phyloP scores from a whole-genome alignment of 2,888 invertebrate species.

The Caenorhabditis sinica region DNA sequence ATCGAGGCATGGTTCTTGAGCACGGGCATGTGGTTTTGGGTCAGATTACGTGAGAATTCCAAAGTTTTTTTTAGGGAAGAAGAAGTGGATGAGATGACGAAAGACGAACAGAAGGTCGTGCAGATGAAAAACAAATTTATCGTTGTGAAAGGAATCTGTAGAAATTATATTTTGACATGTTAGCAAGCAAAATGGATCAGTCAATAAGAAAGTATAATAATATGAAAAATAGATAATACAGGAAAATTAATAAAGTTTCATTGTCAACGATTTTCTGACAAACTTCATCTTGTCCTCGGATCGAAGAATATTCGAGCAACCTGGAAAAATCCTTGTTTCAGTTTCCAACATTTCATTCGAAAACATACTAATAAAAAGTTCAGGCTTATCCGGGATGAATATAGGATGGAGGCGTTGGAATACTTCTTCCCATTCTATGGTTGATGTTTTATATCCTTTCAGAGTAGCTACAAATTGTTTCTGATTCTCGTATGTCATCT shows the following conservation, averaged over 20 bases:
- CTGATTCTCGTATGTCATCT: conserved; percentile 50
- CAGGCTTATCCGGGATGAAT: conserved; percentile 34
- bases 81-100: neutral
- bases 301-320: conserved; percentile 56
- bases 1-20: conserved; percentile 28
- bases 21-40: conserved; percentile 31
- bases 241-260: conserved; percentile 9
- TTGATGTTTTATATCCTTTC: conserved; percentile 48
- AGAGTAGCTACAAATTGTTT: conserved; percentile 49
- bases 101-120: conserved; percentile 18
- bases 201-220: neutral
- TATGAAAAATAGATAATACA: neutral
- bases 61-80: conserved; percentile 17
- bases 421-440: conserved; percentile 46
- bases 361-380: conserved; percentile 41
- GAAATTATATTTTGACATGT: neutral
- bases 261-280: conserved; percentile 28
- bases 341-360: too few species aligned
- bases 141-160: neutral
- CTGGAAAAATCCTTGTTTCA: conserved; percentile 5
- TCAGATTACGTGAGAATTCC: conserved; percentile 54
- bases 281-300: conserved; percentile 50
- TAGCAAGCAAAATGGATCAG: neutral
- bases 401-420: conserved; percentile 43
- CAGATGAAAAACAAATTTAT: neutral